These are phyloP conservation scores for Ascidia mentula DNA, from an alignment of 23 tunicate species.

Conservation along the genomic window DNA sequence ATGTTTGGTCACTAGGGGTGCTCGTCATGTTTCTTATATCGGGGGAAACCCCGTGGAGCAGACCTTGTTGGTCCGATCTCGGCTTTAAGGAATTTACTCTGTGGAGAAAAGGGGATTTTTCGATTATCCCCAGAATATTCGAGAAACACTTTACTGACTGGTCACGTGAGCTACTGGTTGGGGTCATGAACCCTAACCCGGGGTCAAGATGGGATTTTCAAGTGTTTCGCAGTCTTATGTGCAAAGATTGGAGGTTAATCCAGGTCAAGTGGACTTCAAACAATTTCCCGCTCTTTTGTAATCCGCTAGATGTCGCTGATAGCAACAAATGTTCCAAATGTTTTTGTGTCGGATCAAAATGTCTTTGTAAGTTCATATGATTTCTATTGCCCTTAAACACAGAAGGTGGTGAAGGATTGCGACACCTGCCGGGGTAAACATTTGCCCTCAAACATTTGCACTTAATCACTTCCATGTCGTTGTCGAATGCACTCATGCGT, in stretches of 20 bases:
- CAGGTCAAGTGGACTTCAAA: neutral
- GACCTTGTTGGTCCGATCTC: neutral
- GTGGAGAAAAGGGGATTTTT: slow-evolving; percentile 5
- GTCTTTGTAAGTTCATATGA: neutral
- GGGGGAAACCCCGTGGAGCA: neutral
- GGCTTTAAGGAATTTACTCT: neutral
- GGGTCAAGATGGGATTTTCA: neutral
- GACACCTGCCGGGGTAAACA: no score
- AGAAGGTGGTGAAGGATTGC: no score
- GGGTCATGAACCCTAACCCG: neutral
- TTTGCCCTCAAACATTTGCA: no score
- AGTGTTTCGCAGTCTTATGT: neutral
- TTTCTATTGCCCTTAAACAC: no score
- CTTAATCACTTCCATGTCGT: no score
- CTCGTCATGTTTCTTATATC: neutral
- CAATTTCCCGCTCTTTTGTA: neutral
- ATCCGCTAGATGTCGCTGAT: neutral
- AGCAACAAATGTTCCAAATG: neutral
- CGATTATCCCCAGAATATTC: neutral
- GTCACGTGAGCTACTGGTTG: slow-evolving; percentile 8
- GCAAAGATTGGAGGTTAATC: neutral
- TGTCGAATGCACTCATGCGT: no score
- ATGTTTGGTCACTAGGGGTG: slow-evolving; percentile 2
- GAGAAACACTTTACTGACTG: neutral
- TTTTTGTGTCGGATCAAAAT: neutral